Base-by-base conservation (phyloP, 2,888 invertebrate species). In the Craniophora ligustri region DNA sequence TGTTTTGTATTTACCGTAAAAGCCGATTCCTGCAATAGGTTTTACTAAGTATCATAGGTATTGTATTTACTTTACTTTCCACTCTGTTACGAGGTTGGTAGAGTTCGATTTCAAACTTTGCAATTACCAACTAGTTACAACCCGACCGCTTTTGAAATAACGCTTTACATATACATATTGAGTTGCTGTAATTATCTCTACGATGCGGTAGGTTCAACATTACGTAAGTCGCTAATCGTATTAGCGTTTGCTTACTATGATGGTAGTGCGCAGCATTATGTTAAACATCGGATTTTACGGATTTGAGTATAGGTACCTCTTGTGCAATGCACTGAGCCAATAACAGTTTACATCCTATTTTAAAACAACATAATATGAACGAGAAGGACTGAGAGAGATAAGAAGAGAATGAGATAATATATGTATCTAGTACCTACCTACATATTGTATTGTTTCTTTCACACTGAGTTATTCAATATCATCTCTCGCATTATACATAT, bases 81-180 rank as follows among this genome's bases (percentile, higher is more conserved):
- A 16, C 49, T 39, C 54, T 66, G 28, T 26, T 34, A 5, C 15
- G 11, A 13, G 38, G n/a, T 2, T 3, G 1, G 32, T 45, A 51
- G 21, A 16, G 50, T 48, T 28, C 3, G 7, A 32, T 62, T 58
- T 50, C 8, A 21, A 40, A 7, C 19, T 26, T 32, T 19, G 7
- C 26, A 21, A 26, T 19, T 28, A 0, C 2, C 10, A 21, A 49
- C 31, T 53, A 42, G 49, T 50, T 46, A 48, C 39, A 58, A 50
- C 14, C 36, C 34, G 16, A 28, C 48, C 34, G 26, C 11, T 55
- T 57, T 55, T 50, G 23, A 66, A 66, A 59, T 59, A 59, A 53
- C 46, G 21, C 11, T 55, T 50, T 55, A 55, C 23, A 46, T 47
- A 59, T 47, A 54, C 51, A 47, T 50, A 57, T 69, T 62, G 69